Conservation (phyloP, 2,888 invertebrate species). For the Orthosia gothica region DNA sequence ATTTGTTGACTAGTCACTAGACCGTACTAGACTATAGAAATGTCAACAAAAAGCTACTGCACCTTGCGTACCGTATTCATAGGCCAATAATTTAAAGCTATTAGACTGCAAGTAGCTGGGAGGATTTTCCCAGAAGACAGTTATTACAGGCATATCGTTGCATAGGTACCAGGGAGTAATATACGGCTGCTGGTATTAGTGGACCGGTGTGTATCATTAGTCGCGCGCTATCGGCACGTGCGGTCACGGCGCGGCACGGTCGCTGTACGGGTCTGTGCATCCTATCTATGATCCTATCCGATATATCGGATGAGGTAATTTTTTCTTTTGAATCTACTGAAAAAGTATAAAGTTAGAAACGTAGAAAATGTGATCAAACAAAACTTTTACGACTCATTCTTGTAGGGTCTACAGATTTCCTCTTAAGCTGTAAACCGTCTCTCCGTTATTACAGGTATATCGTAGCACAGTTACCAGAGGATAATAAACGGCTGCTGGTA, state of each 20-base stretch:
- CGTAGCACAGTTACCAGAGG: slow-evolving; percentile 61
- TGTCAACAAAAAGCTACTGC: slow-evolving; percentile 39
- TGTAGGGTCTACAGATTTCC: not conserved
- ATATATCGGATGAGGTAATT: not conserved
- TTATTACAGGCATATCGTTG: slow-evolving; percentile 73
- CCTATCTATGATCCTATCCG: too few species aligned
- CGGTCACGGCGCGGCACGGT: slow-evolving; percentile 71
- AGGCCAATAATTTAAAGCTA: slow-evolving; percentile 64
- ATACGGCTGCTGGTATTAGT: slow-evolving; percentile 74
- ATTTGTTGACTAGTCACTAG: too few species aligned
- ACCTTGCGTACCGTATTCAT: slow-evolving; percentile 50
- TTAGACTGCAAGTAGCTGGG: slow-evolving; percentile 63
- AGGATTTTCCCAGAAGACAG: slow-evolving; percentile 68
- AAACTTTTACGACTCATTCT: not conserved
- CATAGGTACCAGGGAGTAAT: slow-evolving; percentile 70
- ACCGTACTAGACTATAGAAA: slow-evolving; percentile 8
- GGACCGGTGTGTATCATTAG: slow-evolving; percentile 78
- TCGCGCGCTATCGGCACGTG: slow-evolving; percentile 76
- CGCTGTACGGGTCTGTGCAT: slow-evolving; percentile 33
- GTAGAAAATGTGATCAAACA: not conserved
- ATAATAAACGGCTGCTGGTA: slow-evolving; percentile 76
- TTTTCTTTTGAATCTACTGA: not conserved
- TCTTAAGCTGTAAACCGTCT: not conserved
- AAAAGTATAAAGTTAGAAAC: not conserved
- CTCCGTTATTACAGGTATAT: slow-evolving; percentile 73